Base-by-base conservation (phyloP, 2,113 vertebrate species). In the Trematomus loennbergii region DNA sequence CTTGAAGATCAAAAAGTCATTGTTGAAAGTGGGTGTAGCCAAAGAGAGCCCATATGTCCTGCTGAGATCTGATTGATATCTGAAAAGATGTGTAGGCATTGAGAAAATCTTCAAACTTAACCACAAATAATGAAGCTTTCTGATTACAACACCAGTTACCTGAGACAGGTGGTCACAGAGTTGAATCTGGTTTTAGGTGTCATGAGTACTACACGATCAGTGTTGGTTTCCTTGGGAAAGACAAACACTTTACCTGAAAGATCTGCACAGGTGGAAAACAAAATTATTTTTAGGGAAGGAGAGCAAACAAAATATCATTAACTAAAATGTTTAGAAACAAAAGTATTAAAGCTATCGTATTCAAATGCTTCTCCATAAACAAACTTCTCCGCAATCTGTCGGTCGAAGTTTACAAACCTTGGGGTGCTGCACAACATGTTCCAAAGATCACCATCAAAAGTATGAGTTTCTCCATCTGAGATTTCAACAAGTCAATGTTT, bases 241-340 rank as follows among this genome's bases (percentile, higher is more conserved):
- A 75, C 78, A 8, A 90, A 72, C 13, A 84, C 75, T 87, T 90
- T 87, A 12, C 83, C 79, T 10, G 81, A 75, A 18, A 88, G 69
- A 86, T 89, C 81, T 88, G 72, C 60, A 69, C 10, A 57, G 1
- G 18, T n/a, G 12, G 46, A 54, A 43, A 75, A 48, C 12, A 36
- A 29, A 29, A 80, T 8, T 3, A 45, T 0, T 25, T 12, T 65
- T 6, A 59, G 25, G 45, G 45, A 9, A 22, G 29, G 2, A 12
- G 10, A 15, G 3, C 5, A 2, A 54, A 13, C 60, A 73, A 12
- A 20, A 53, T 25, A 13, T 5, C 49, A 43, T 25, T 15, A 46
- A 57, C 20, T 25, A 25, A 70, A 4, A 16, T 53, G 4, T 1
- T n/a, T 0, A 53, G n/a, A 17, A 75, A 55, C 50, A 55, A 0